Evolutionary conservation across 2,797 vertebrate genomes (phyloP).

Genomic region (Eleutherodactylus coqui): DNA sequence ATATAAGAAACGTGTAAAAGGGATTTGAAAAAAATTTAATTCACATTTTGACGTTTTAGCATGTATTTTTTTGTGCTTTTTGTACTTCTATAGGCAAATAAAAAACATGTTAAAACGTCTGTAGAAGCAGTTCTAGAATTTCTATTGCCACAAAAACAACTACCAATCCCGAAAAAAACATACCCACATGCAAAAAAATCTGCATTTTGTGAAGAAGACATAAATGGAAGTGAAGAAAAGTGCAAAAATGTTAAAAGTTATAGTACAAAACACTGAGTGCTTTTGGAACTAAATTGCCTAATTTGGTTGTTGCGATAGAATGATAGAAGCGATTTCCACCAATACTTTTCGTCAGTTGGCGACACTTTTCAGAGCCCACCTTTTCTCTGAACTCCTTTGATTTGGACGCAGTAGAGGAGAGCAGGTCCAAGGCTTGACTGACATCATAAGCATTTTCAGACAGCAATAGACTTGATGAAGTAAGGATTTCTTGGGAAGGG

Average conservation of each 20-base stretch:
- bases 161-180: too few species aligned
- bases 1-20: too few species aligned
- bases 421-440: constrained; percentile 79
- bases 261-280: not conserved
- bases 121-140: too few species aligned
- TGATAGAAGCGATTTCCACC: not conserved
- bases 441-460: constrained; percentile 80
- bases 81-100: too few species aligned
- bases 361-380: constrained; percentile 75
- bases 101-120: too few species aligned
- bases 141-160: too few species aligned
- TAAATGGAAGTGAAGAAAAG: not conserved
- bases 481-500: constrained; percentile 81
- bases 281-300: not conserved
- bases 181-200: not conserved
- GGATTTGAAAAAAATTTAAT: too few species aligned
- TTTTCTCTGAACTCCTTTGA: constrained; percentile 86
- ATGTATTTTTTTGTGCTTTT: too few species aligned
- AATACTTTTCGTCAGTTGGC: not conserved
- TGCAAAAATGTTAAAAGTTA: not conserved
- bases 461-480: constrained; percentile 85
- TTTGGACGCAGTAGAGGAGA: constrained; percentile 82
- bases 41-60: too few species aligned
- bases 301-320: too few species aligned
- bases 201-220: not conserved